Base-by-base conservation (phyloP, 2,797 vertebrate species). In the Leucoraja ocellata region DNA sequence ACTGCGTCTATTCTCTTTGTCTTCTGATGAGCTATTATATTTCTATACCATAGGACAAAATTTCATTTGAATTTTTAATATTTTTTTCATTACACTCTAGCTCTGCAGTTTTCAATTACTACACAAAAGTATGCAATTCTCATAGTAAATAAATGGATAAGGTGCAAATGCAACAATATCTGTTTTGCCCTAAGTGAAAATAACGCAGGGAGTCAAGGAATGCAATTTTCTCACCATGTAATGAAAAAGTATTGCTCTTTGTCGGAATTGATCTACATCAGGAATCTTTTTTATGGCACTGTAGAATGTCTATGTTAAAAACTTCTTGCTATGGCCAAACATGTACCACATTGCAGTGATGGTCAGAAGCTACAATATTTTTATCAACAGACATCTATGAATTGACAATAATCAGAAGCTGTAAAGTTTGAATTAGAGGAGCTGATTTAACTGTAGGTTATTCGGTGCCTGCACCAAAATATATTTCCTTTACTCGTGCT, bases 351-450 rank as follows among this genome's bases (percentile, higher is more conserved):
- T 74, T 46, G 21, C 63, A 73, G 88, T 23, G 14, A 39, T 74
- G 2, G 1, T 74, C 68, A 46, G 88, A 36, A 74, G 23, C 9
- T 0, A 25, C 68, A 74, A 73, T 36, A 54, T 74, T 46, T 28
- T 91, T 32, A 74, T 91, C 10, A 74, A 91, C 54, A 74, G 71
- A 91, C 90, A 28, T 91, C 39, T 28, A 4, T 73, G 18, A 91
- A 16, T 74, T 28, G 36, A 9, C 23, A 25, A 73, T 71, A 74
- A 74, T 74, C 46, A 74, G 36, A 36, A 39, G 18, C 9, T 68
- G 65, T 91, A 65, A 91, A 91, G 10, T 25, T 91, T 74, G 90
- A 71, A 28, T 91, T 54, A 21, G 68, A 91, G 46, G 68, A 74
- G 88, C 88, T 39, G 32, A 71, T 16, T 8, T 7, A 71, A 68